Base-by-base conservation (phyloP, 64 coral and sea anemone species). In the Cladopsammia gracilis region DNA sequence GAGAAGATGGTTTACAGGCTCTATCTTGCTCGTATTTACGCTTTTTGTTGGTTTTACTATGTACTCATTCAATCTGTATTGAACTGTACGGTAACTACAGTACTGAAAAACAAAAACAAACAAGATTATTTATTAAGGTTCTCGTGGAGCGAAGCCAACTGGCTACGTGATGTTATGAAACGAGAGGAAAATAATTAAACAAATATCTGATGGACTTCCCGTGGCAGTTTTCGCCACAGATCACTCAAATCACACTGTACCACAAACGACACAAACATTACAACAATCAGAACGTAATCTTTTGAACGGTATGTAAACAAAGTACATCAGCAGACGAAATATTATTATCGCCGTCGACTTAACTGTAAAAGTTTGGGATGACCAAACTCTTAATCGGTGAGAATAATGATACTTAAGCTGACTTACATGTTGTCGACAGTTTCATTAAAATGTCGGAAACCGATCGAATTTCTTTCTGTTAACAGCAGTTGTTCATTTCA, bases 391-490 rank as follows among this genome's bases (percentile, higher is more conserved):
- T 57, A 57, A 57, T 10, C 11, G 14, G 11, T 25, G 22, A 72
- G 72, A 75, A 48, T 19, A 22, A 43, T 18, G 44, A 16, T 13
- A 8, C 10, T 64, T 6, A 56, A 7, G 16, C 14, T 75, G 43
- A 49, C 12, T 50, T 75, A 4, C 44, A 75, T 44, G 54, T 9
- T 80, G 77, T 44, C 57, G 77, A 80, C 54, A 80, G 77, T 78
- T 78, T 78, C 75, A 57, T 51, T 75, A 75, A 20, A 69, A 46
- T 16, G 42, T 73, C 70, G 43, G 45, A 75, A 48, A 18, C 45
- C 45, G 14, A 49, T 61, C 26, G 24, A 54, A 61, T 80, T 60
- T 24, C 77, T 5, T 79, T 56, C 14, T 14, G n/a, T 12, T 78
- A 26, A 58, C 76, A 67, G 80, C 23, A 24, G 34, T 19, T 66